phyloP scores from a whole-genome alignment of 2,888 invertebrate species.

The Amphipyra tragopoginis region DNA sequence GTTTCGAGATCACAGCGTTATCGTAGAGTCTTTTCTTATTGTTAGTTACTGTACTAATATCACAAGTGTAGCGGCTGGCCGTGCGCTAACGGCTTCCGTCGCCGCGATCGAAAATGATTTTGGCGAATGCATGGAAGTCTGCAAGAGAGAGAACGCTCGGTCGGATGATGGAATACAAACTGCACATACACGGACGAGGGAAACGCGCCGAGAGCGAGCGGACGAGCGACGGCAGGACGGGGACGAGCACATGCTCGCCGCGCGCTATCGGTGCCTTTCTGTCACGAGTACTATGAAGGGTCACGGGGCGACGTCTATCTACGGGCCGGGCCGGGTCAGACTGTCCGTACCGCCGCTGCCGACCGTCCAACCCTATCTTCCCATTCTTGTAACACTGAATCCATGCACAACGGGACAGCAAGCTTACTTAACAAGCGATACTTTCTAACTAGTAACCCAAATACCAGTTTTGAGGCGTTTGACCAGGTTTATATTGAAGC shows the following conservation, averaged over 20 bases:
- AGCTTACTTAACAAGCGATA: constrained; percentile 63
- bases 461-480: constrained; percentile 24
- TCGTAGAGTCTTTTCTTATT: constrained; percentile 81
- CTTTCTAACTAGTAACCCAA: constrained; percentile 49
- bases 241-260: constrained; percentile 5
- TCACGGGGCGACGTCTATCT: background rate
- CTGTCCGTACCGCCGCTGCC: background rate
- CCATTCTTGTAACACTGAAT: constrained; percentile 54
- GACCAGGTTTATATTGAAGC: constrained; percentile 10
- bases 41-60: constrained; percentile 81
- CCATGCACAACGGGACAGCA: constrained; percentile 70
- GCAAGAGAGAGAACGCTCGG: constrained; percentile 90
- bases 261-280: constrained; percentile 22
- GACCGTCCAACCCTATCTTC: constrained; percentile 14
- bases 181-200: constrained; percentile 35
- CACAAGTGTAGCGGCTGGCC: constrained; percentile 74
- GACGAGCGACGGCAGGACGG: no score
- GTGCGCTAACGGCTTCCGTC: constrained; percentile 89
- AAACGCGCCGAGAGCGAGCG: constrained; percentile 19
- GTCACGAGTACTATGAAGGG: background rate
- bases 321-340: background rate
- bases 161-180: constrained; percentile 70
- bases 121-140: constrained; percentile 94
- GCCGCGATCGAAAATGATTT: constrained; percentile 92
- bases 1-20: constrained; percentile 85